A percentile compares a stretch with the other conserved stretches of the same genome.
These are phyloP conservation scores for Omphaloscelis lunosa DNA, from an alignment of 2,888 invertebrate species.

Conservation along the genomic window DNA sequence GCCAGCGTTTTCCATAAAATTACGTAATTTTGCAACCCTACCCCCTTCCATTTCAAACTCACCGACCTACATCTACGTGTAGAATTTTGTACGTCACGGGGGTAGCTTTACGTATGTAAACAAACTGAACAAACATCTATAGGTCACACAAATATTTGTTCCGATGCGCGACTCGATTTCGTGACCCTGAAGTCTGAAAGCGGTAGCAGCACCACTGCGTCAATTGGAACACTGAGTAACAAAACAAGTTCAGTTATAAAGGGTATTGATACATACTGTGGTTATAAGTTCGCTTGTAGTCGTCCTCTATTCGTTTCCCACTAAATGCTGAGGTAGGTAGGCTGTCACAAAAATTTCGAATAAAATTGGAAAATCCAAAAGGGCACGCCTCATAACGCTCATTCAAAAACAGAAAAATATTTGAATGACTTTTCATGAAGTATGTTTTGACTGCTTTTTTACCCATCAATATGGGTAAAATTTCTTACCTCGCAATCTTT, in stretches of 20 bases:
- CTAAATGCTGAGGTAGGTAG: not conserved
- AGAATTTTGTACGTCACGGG: constrained; percentile 26
- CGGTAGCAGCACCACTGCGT: constrained; percentile 16
- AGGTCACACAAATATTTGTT: constrained; percentile 52
- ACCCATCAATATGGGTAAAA: too few species aligned
- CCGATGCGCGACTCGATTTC: constrained; percentile 37
- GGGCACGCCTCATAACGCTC: too few species aligned
- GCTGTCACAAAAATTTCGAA: not conserved
- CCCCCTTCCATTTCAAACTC: not conserved
- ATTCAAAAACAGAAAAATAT: too few species aligned
- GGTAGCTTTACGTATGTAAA: constrained; percentile 16
- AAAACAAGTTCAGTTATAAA: not conserved
- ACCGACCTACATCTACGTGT: constrained; percentile 17
- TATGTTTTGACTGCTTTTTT: too few species aligned
- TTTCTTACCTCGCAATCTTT: too few species aligned
- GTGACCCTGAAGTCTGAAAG: constrained; percentile 30
- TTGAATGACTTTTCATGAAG: too few species aligned
- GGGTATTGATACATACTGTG: not conserved
- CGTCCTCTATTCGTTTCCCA: not conserved
- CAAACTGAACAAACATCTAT: constrained; percentile 20
- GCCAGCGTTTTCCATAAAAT: too few species aligned
- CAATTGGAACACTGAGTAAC: constrained; percentile 9
- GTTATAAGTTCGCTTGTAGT: not conserved
- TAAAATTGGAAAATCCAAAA: too few species aligned
- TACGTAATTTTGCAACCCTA: not conserved